Percentiles rank a stretch among this genome's conserved stretches.
Conservation (phyloP, 2,113 vertebrate genomes). For the Chionis minor region DNA sequence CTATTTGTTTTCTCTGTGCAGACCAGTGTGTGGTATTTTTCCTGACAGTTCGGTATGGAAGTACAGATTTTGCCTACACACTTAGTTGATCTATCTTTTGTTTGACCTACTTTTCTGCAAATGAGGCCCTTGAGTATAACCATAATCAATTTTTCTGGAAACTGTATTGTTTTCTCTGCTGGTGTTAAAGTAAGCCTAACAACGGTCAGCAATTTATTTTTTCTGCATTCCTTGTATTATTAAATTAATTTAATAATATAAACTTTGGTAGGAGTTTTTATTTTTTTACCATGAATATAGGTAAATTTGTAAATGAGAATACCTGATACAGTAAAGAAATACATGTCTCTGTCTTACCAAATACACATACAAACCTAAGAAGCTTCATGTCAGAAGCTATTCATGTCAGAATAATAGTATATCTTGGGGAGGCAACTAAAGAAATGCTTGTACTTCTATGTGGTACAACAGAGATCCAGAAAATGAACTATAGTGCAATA, state of each 20-base stretch:
- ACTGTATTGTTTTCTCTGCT: neutral
- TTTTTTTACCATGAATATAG: neutral
- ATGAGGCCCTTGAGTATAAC: neutral
- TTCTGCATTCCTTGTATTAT: neutral
- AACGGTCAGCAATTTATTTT: neutral
- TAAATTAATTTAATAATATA: neutral
- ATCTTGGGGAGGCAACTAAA: neutral
- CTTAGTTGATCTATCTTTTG: neutral
- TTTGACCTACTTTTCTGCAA: neutral
- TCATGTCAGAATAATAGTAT: neutral
- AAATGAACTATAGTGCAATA: neutral
- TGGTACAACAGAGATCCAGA: neutral
- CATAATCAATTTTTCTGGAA: neutral
- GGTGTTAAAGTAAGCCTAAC: neutral
- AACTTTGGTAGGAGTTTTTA: neutral
- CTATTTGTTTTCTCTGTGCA: neutral
- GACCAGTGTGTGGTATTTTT: neutral
- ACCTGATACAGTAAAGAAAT: neutral
- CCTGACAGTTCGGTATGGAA: neutral
- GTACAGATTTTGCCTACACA: neutral
- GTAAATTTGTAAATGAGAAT: neutral
- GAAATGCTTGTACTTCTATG: neutral
- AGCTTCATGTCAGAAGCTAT: neutral
- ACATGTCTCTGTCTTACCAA: neutral
- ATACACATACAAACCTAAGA: neutral